phyloP scores from a whole-genome alignment of 2,797 vertebrate genomes.

The Xenops minutus region DNA sequence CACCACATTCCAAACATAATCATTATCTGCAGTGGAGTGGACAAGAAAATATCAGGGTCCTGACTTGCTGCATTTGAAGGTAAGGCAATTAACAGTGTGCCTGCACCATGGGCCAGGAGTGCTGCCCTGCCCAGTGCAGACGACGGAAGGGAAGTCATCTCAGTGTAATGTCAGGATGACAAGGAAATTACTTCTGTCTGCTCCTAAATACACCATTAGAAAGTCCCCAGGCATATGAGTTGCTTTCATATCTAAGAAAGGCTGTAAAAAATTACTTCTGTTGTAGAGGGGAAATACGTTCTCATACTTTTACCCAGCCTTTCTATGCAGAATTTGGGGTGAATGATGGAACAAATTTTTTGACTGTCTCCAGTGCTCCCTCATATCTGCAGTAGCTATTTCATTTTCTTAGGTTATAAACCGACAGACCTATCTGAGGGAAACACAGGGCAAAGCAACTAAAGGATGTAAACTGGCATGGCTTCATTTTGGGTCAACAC shows the following conservation, averaged over 20 bases:
- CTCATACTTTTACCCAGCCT: neutral
- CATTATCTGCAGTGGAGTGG: neutral
- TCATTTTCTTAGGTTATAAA: neutral
- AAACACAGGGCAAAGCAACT: neutral
- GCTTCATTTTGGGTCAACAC: neutral
- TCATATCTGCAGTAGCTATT: neutral
- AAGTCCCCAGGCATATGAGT: neutral
- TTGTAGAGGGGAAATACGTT: neutral
- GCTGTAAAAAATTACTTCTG: neutral
- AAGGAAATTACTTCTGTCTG: neutral
- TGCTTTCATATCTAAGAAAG: neutral
- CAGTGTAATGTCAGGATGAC: neutral
- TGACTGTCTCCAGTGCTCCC: neutral
- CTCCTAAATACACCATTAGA: neutral
- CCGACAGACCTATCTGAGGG: neutral
- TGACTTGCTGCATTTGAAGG: neutral
- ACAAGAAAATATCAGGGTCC: neutral
- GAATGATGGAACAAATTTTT: neutral
- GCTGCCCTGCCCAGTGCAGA: neutral
- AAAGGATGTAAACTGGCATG: neutral
- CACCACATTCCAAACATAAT: neutral
- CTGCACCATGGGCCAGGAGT: neutral
- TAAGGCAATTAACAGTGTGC: neutral
- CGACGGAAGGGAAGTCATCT: neutral
- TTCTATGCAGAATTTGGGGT: neutral